Evolutionary conservation across 2,888 invertebrate genomes (phyloP).

Genomic region (Agrochola circellaris): DNA sequence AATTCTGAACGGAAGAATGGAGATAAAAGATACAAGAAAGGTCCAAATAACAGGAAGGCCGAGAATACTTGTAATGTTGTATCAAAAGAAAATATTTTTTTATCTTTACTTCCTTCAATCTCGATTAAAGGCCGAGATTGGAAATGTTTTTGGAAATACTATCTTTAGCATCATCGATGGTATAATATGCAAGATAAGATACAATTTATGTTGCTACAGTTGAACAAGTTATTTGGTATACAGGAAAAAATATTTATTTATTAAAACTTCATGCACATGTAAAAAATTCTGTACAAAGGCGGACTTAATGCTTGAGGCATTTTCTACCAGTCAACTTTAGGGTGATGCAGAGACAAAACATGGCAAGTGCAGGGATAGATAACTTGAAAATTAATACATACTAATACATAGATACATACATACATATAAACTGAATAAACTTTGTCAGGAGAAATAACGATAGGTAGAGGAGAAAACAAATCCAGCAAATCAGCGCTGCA

Average conservation of each 20-base stretch:
- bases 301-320: no score
- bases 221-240: not conserved
- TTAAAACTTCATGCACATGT: no score
- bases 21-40: conserved; percentile 29
- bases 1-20: not conserved
- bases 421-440: no score
- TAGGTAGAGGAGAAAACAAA: no score
- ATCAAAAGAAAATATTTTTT: conserved; percentile 37
- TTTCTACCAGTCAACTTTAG: no score
- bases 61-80: conserved; percentile 39
- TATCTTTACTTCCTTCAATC: conserved; percentile 32
- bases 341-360: no score
- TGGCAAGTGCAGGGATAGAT: no score
- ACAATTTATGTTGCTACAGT: not conserved
- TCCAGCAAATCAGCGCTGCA: no score
- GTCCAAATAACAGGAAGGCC: conserved; percentile 31
- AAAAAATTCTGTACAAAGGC: no score
- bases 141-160: conserved; percentile 33
- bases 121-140: conserved; percentile 29
- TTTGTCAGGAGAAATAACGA: no score
- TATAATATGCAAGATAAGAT: not conserved
- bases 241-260: not conserved
- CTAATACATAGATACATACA: no score
- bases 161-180: not conserved
- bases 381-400: no score